Conservation (phyloP, 1,140 invertebrate genomes). For the Trachymyrmex septentrionalis region DNA sequence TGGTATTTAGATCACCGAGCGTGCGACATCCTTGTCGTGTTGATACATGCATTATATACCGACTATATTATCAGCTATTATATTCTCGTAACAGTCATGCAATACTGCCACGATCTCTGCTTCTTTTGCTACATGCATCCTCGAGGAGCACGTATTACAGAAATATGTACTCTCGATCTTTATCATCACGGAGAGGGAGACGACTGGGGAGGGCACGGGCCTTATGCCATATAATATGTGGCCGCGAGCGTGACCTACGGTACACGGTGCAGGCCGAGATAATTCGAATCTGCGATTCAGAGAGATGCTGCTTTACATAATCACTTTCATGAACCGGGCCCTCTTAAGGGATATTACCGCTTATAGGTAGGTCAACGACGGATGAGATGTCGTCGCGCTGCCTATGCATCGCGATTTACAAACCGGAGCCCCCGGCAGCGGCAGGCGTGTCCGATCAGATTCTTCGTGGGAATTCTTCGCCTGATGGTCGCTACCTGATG, state of each 20-base stretch:
- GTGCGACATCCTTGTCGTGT: constrained; percentile 12
- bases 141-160: constrained; percentile 38
- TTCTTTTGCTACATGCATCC: constrained; percentile 6
- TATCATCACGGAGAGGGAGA: constrained; percentile 9
- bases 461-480: constrained; percentile 82
- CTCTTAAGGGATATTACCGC: constrained; percentile 35
- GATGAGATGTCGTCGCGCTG: constrained; percentile 52
- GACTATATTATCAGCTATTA: constrained; percentile 29
- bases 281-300: constrained; percentile 43
- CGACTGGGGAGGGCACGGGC: not conserved
- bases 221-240: constrained; percentile 32
- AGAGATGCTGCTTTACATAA: constrained; percentile 69
- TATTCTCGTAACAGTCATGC: constrained; percentile 34
- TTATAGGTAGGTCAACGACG: constrained; percentile 57
- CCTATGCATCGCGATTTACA: constrained; percentile 56
- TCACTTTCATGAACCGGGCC: constrained; percentile 67
- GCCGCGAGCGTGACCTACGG: constrained; percentile 53
- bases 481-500: constrained; percentile 69
- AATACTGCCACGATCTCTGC: constrained; percentile 19
- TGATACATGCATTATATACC: too few relatives aligned
- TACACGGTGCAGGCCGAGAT: not conserved
- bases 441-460: constrained; percentile 80
- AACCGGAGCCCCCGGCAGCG: constrained; percentile 3
- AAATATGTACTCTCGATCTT: constrained; percentile 54
- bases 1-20: constrained; percentile 1